These are phyloP conservation scores for Athalia cordata DNA, from an alignment of 2,888 invertebrate species.

Conservation along the genomic window DNA sequence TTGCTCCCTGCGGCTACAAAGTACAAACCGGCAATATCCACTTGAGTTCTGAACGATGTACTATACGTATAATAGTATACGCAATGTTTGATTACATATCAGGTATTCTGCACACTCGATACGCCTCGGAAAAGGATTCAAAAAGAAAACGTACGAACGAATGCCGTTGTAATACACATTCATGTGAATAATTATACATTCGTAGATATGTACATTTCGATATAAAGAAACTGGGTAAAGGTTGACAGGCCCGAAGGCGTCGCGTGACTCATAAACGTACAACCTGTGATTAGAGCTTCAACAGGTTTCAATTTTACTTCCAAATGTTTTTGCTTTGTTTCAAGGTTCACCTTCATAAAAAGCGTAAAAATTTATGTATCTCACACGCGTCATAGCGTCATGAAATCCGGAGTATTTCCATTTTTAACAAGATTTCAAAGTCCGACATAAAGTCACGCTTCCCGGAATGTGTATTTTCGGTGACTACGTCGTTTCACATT, in stretches of 20 bases:
- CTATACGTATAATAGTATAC: background rate
- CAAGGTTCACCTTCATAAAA: background rate
- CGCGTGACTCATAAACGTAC: conserved; percentile 12
- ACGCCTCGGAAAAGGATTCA: background rate
- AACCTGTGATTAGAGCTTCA: conserved; percentile 30
- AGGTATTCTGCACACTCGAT: background rate
- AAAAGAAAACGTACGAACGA: background rate
- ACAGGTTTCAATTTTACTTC: conserved; percentile 34
- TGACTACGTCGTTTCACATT: too few relatives aligned
- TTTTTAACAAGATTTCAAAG: too few relatives aligned
- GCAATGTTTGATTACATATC: background rate
- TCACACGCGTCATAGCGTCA: too few relatives aligned
- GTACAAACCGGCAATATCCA: conserved; percentile 5
- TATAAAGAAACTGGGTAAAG: conserved; percentile 25
- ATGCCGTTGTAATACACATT: background rate
- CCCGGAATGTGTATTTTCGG: too few relatives aligned
- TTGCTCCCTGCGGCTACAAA: conserved; percentile 23
- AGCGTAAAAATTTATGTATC: too few relatives aligned
- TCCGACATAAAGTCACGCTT: too few relatives aligned
- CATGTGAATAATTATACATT: conserved; percentile 9
- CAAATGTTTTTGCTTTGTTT: conserved; percentile 26
- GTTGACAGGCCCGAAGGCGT: conserved; percentile 28
- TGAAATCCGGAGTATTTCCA: too few relatives aligned
- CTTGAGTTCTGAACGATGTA: conserved; percentile 4
- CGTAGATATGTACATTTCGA: conserved; percentile 4